Evolutionary conservation across 2,888 invertebrate genomes (phyloP).

Genomic region (Drosophila stalkeri): DNA sequence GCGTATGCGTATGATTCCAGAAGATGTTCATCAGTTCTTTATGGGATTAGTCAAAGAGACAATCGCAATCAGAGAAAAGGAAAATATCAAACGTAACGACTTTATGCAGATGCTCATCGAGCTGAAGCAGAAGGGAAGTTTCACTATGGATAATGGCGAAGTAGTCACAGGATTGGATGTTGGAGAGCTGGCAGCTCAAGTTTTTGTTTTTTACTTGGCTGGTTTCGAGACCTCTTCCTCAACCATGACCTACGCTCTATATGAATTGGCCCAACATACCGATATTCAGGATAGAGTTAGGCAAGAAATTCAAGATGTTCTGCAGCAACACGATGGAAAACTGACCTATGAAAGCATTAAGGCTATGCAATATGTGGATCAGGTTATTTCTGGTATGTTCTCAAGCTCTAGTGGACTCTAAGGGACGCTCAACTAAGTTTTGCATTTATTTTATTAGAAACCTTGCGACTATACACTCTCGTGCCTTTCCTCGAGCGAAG

Average conservation of each 20-base stretch:
- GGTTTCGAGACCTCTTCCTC: slow-evolving; percentile 87
- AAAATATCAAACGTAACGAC: slow-evolving; percentile 84
- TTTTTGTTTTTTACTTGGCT: slow-evolving; percentile 86
- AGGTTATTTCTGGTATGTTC: slow-evolving; percentile 85
- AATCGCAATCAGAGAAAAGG: slow-evolving; percentile 82
- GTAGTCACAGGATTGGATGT: slow-evolving; percentile 69
- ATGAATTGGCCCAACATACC: slow-evolving; percentile 85
- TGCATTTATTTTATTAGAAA: slow-evolving; percentile 83
- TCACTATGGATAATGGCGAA: slow-evolving; percentile 70
- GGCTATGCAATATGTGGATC: slow-evolving; percentile 86
- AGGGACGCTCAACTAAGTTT: no score
- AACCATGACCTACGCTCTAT: slow-evolving; percentile 85
- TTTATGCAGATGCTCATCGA: slow-evolving; percentile 86
- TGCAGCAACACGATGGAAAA: slow-evolving; percentile 82
- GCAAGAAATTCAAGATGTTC: slow-evolving; percentile 83
- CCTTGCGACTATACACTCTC: slow-evolving; percentile 87
- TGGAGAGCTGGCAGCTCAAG: slow-evolving; percentile 86
- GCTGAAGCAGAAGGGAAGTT: slow-evolving; percentile 74
- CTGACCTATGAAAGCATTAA: slow-evolving; percentile 83
- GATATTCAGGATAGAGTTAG: slow-evolving; percentile 85
- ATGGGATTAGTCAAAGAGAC: slow-evolving; percentile 83
- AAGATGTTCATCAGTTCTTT: slow-evolving; percentile 81
- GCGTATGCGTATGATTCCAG: slow-evolving; percentile 61
- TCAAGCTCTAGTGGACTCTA: no score
- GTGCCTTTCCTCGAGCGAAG: slow-evolving; percentile 85